Evolutionary conservation across 1,140 invertebrate species (phyloP), one percentile per base, ranked within the genome.

Genomic region (Zaprionus ghesquierei): DNA sequence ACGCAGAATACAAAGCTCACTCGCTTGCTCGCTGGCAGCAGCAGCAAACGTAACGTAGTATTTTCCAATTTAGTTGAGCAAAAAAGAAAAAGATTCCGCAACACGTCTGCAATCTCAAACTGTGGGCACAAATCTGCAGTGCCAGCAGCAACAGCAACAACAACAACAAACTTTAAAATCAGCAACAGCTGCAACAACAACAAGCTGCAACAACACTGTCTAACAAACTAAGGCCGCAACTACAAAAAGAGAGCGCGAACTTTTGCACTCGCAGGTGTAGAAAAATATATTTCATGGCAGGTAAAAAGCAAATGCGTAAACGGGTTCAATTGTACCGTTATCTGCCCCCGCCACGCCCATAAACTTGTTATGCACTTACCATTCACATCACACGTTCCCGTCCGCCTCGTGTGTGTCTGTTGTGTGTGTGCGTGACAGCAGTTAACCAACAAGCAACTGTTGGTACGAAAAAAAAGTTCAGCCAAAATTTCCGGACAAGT

Each of bases 331-430:
- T 51, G 49, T 56, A 79, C 44, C 10, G 49, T 44, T 64, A 20
- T 56, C 59, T 51, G 38, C 53, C 35, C 54, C n/a, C 12, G 49
- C 12, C 9, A 6, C 15, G 10, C 20, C n/a, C 5, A 4, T 33
- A 12, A 10, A 33, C 31, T 41, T 41, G 35, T n/a, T 29, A 38
- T 73, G 75, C 79, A 82, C 82, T 86, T 87, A 86, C 82, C 82
- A 86, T 86, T 86, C 79, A 86, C 82, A 87, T 86, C 82, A 87
- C 82, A 87, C 81, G 63, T 65, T 64, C 53, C 64, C 69, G 60
- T 58, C 49, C 58, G 61, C 74, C 38, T 66, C 23, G 29, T 63
- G 41, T 31, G 61, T 51, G 18, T 12, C 35, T 50, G 41, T 54
- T 50, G 44, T 31, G 33, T 35, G 44, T 41, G 22, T 38, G 46